phyloP scores from a whole-genome alignment of 1,140 invertebrate genomes.

The Drosophila takahashii region DNA sequence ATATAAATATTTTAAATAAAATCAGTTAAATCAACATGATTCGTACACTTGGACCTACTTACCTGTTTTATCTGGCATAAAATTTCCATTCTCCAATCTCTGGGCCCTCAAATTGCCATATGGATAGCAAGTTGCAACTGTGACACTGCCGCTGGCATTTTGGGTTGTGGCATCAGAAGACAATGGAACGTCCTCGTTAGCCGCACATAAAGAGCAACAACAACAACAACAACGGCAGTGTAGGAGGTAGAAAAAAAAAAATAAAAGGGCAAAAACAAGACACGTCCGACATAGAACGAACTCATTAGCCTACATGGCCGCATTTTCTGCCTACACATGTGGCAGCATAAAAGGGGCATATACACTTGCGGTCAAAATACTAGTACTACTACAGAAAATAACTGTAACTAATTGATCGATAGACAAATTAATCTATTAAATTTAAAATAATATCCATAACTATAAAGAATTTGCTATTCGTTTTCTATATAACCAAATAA shows the following conservation, averaged over 20 bases:
- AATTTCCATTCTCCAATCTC: slow-evolving; percentile 28
- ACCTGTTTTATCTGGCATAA: not conserved
- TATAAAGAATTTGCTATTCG: too few relatives aligned
- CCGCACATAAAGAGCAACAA: slow-evolving; percentile 41
- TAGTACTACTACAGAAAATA: not conserved
- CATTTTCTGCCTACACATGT: slow-evolving; percentile 76
- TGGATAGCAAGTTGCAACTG: slow-evolving; percentile 49
- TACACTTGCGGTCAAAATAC: not conserved
- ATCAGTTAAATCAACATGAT: too few relatives aligned
- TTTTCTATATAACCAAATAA: too few relatives aligned
- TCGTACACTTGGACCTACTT: not conserved
- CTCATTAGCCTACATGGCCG: slow-evolving; percentile 80
- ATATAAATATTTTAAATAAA: too few relatives aligned
- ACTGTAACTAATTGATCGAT: too few relatives aligned
- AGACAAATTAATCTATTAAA: not conserved
- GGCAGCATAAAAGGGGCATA: slow-evolving; percentile 1
- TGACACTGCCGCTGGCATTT: slow-evolving; percentile 51
- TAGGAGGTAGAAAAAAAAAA: slow-evolving; percentile 1
- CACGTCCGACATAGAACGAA: slow-evolving; percentile 58
- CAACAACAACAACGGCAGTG: slow-evolving; percentile 25
- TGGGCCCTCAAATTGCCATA: slow-evolving; percentile 17
- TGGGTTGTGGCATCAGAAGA: slow-evolving; percentile 34
- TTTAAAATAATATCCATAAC: too few relatives aligned
- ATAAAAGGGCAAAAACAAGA: slow-evolving; percentile 34
- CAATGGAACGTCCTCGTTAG: slow-evolving; percentile 60